Evolutionary conservation across 2,797 vertebrate genomes (phyloP), one percentile per base, ranked within the genome.

Genomic region (Eulemur albifrons): DNA sequence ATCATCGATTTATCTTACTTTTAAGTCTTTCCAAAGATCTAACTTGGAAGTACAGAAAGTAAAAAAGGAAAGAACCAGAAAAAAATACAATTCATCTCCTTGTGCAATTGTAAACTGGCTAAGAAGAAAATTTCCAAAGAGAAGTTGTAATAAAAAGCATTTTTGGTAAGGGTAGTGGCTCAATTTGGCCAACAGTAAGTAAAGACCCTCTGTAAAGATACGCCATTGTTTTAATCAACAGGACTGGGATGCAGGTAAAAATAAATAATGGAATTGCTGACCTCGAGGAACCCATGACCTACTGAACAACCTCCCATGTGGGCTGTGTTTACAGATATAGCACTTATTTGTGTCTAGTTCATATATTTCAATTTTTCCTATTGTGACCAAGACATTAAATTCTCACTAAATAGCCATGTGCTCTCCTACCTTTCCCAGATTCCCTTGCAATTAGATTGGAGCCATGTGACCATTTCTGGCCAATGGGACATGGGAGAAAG

Each of bases 1-100:
- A 75, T 73, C 63, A 48, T 65, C 84, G 32, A 38, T 38, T 59
- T 81, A 17, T 75, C 65, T 90, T 95, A 73, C 4, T 80, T 21
- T 76, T 20, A 90, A 83, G 38, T 80, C 17, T 86, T 73, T 69
- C 79, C 67, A 92, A 94, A 95, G 65, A 35, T 65, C 70, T 89
- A 88, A 76, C 52, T 84, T 84, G 32, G 69, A 89, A 27, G 15
- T 13, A 59, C 12, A 59, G 45, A 7, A 82, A 25, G 65, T 12
- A 13, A 88, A 73, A 75, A 75, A 45, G 14, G 38, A 84, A 95
- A 96, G 59, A 54, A n/a, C 5, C 48, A 40, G 2, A 13, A 88
- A 70, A 50, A 77, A 92, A 94, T 40, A 2, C 40, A 83, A 8
- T 3, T 57, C n/a, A 79, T 88, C 18, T 67, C 45, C 43, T 95